Base-by-base conservation (phyloP, 2,888 invertebrate species). In the Trichopria drosophilae region DNA sequence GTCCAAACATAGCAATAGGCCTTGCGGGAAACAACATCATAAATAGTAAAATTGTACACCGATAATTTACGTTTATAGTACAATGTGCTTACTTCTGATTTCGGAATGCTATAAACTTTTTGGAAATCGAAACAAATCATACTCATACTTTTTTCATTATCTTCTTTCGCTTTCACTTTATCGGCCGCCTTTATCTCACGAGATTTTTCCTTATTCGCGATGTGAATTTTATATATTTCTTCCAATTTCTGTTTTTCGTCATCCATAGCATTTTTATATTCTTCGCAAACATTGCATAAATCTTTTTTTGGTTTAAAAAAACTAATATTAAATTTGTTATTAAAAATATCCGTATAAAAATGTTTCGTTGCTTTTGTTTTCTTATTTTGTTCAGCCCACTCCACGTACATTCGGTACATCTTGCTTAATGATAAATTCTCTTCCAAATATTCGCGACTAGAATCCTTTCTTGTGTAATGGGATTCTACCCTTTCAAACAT, bases 1-100 rank as follows among this genome's bases (percentile, higher is more conserved):
- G 55, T 41, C 62, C 62, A 66, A 46, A 63, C 57, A 40, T 58
- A 64, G 40, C 64, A 66, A 44, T 44, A 37, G 6, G 45, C 61
- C 44, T 55, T 10, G 6, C 53, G 59, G 15, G 18, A 15, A 6
- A 6, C 43, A 24, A 58, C 40, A 42, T 60, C 51, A 45, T 50
- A 59, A 2, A 62, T 36, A n/a, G 61, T 60, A 31, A 62, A 61
- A 32, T 61, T 62, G 16, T 51, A 60, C 12, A 56, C 32, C n/a
- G 53, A 49, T 5, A 60, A 31, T 41, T 56, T 53, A 24, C 55
- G 37, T 47, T 57, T 61, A 36, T 58, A 62, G 36, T 60, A 61
- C 12, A 53, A 36, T 19, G 28, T 22, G 26, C 39, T 20, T 16
- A 28, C 18, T 13, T 47, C 24, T 9, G 29, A 9, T 39, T 46